phyloP scores from a whole-genome alignment of 2,888 invertebrate species.

The Melitaea athalia region DNA sequence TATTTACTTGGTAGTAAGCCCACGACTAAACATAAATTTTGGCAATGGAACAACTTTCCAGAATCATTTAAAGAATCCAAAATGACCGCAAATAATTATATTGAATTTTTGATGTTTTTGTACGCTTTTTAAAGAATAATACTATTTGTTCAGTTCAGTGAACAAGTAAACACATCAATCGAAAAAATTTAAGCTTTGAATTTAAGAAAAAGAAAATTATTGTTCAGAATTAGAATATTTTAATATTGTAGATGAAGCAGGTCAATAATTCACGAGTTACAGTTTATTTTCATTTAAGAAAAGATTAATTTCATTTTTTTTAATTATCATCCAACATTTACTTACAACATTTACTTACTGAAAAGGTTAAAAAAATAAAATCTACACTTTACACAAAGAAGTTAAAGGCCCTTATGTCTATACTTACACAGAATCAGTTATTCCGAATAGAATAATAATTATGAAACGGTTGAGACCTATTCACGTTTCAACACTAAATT shows the following conservation, averaged over 20 bases:
- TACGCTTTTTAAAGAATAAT: neutral
- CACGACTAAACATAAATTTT: constrained; percentile 10
- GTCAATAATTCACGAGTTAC: too few relatives aligned
- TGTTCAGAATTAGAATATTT: neutral
- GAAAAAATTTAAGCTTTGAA: too few relatives aligned
- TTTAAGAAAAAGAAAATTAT: neutral
- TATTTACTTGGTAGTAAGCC: constrained; percentile 7
- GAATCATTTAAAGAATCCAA: constrained; percentile 1
- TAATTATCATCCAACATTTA: too few relatives aligned
- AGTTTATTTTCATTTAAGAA: too few relatives aligned
- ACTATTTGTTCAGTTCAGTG: neutral
- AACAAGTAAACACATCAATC: too few relatives aligned
- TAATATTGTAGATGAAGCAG: neutral
- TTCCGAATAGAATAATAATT: constrained; percentile 3
- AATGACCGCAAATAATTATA: neutral
- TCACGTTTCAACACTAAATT: neutral
- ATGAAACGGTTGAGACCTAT: neutral
- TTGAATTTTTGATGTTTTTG: constrained; percentile 2
- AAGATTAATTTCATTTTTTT: too few relatives aligned
- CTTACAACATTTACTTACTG: too few relatives aligned
- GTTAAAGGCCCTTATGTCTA: neutral
- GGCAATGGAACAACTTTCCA: constrained; percentile 11
- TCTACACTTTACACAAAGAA: too few relatives aligned
- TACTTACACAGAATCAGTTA: neutral
- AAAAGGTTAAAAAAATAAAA: too few relatives aligned